These are phyloP conservation scores for Ormyrus labotus DNA, from an alignment of 2,888 invertebrate species.

Conservation along the genomic window DNA sequence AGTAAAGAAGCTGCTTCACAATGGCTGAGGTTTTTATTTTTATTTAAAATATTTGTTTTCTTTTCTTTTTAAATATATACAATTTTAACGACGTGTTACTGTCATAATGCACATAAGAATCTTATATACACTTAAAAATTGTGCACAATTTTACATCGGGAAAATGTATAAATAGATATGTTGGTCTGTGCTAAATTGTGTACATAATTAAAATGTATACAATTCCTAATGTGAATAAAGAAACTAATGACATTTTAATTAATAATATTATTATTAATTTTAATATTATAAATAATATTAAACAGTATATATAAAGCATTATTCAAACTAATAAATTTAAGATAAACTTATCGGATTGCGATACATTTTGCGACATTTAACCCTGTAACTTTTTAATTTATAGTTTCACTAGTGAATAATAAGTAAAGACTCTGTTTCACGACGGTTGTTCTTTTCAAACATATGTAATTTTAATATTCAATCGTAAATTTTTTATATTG, in stretches of 20 bases:
- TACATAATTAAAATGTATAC: background rate
- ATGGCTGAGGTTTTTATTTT: conserved; percentile 22
- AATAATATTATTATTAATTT: background rate
- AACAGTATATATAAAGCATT: no score
- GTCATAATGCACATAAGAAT: no score
- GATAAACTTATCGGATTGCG: no score
- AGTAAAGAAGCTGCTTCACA: background rate
- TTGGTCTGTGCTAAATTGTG: no score
- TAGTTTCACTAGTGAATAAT: background rate
- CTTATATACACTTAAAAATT: no score
- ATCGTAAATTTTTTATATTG: no score
- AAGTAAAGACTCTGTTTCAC: conserved; percentile 2
- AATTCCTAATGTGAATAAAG: background rate
- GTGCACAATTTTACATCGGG: no score
- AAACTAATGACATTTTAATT: background rate
- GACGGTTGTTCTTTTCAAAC: conserved; percentile 4
- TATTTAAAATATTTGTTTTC: background rate
- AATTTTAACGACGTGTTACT: no score
- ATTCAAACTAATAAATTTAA: no score
- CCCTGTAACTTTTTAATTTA: background rate
- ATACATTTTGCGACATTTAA: conserved; percentile 24
- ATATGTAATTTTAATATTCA: background rate
- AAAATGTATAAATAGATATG: no score
- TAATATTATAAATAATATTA: background rate
- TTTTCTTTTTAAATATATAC: background rate